Conservation (phyloP, 30 jellyfish, hydroid and myxozoan species). For the Chironex yamaguchii region DNA sequence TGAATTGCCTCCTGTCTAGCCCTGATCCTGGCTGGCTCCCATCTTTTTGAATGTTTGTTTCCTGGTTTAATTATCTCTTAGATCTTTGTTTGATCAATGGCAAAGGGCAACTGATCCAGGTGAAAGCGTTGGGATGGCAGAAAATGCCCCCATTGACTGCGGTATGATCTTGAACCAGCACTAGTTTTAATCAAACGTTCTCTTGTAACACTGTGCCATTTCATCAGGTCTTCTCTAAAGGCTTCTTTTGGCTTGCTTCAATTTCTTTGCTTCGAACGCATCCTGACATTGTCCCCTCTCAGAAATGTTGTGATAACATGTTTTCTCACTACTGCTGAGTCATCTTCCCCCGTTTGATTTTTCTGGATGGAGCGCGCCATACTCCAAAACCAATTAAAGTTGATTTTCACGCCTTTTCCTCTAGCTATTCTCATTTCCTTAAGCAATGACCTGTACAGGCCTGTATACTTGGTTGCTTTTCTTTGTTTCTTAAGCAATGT, state of each 20-base stretch:
- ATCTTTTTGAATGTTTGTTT: constrained; percentile 10
- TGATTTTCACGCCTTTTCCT: constrained; percentile 36
- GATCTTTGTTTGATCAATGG: constrained; percentile 53
- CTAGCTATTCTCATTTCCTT: constrained; percentile 28
- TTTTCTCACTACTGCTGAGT: constrained; percentile 58
- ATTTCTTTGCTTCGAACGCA: constrained; percentile 47
- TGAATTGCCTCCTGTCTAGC: constrained; percentile 47
- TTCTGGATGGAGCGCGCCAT: constrained; percentile 38
- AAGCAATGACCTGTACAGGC: constrained; percentile 27
- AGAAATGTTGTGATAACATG: constrained; percentile 52
- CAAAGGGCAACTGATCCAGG: constrained; percentile 75
- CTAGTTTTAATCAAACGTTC: constrained; percentile 53
- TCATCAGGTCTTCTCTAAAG: constrained; percentile 43
- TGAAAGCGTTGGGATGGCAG: constrained; percentile 51
- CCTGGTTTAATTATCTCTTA: constrained; percentile 61
- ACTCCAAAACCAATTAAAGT: constrained; percentile 39
- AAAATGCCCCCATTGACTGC: constrained; percentile 47
- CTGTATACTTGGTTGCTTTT: constrained; percentile 21
- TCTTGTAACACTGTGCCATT: constrained; percentile 44
- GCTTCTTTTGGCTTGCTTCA: constrained; percentile 56
- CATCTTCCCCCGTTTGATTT: constrained; percentile 30
- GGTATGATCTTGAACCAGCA: constrained; percentile 43
- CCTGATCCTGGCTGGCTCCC: constrained; percentile 54
- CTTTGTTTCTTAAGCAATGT: constrained; percentile 11
- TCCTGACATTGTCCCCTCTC: constrained; percentile 43